Evolutionary conservation across 2,888 invertebrate genomes (phyloP).

Genomic region (Ophion ellenae): DNA sequence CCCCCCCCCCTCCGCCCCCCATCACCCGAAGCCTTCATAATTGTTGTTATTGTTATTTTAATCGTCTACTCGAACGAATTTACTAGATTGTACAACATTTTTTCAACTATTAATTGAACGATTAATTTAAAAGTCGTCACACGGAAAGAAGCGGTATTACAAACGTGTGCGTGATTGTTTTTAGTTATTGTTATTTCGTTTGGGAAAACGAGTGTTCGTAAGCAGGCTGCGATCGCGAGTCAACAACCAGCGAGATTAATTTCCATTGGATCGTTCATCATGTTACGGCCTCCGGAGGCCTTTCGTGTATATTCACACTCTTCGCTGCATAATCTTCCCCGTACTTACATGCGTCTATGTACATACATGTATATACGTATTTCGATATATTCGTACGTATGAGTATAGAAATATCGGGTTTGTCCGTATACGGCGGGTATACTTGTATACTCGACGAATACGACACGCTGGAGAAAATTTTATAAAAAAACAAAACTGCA

Average conservation of each 20-base stretch:
- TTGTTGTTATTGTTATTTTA: too few species aligned
- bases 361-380: conserved; percentile 11
- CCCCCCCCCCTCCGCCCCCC: too few species aligned
- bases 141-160: not conserved
- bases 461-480: conserved; percentile 2
- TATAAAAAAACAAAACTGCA: conserved; percentile 12
- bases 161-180: not conserved
- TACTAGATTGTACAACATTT: too few species aligned
- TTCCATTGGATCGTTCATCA: conserved; percentile 60
- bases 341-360: conserved; percentile 23
- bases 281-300: conserved; percentile 56
- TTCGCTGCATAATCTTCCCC: conserved; percentile 56
- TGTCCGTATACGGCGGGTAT: conserved; percentile 23
- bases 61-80: too few species aligned
- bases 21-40: too few species aligned
- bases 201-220: conserved; percentile 26
- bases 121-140: too few species aligned
- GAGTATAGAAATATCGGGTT: conserved; percentile 32
- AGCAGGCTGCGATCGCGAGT: conserved; percentile 19
- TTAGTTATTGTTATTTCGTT: not conserved
- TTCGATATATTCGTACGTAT: not conserved
- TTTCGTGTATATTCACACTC: conserved; percentile 61
- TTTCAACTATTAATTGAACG: too few species aligned
- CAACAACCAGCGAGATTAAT: conserved; percentile 52
- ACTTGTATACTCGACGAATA: conserved; percentile 25